A percentile compares a stretch with the other conserved stretches of the same genome.
These are phyloP conservation scores for Kryptolebias marmoratus DNA, from an alignment of 2,113 vertebrate species.

Conservation along the genomic window DNA sequence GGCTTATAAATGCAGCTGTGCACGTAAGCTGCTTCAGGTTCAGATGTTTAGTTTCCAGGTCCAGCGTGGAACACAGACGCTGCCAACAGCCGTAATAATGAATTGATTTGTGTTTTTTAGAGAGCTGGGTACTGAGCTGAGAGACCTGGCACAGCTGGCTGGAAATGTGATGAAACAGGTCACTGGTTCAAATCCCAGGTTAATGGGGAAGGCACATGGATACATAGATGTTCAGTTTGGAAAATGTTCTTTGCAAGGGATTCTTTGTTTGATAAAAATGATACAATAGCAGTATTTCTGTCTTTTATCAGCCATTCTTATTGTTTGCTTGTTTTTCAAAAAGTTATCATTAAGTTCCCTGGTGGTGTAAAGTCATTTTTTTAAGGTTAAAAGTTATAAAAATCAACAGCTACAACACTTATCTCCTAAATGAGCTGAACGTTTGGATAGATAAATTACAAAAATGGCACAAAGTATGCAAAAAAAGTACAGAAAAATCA, in stretches of 20 bases:
- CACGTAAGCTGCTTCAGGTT: constrained; percentile 53
- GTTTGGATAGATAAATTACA: too few relatives aligned
- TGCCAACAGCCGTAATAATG: constrained; percentile 53
- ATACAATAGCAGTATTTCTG: background rate
- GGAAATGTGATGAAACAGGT: constrained; percentile 57
- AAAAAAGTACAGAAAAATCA: too few relatives aligned
- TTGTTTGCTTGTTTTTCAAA: background rate
- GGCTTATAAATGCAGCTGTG: constrained; percentile 55
- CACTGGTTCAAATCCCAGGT: constrained; percentile 57
- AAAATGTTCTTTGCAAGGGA: constrained; percentile 11
- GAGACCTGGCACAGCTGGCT: constrained; percentile 44
- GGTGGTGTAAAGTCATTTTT: too few relatives aligned
- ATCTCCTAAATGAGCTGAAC: too few relatives aligned
- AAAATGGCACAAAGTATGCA: too few relatives aligned
- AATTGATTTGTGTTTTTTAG: constrained; percentile 48
- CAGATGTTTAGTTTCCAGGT: constrained; percentile 61
- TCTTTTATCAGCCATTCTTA: too few relatives aligned
- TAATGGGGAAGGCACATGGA: constrained; percentile 53
- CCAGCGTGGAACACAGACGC: constrained; percentile 15
- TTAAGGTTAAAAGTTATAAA: too few relatives aligned
- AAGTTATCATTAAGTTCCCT: background rate
- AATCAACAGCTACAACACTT: too few relatives aligned
- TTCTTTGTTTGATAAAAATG: background rate
- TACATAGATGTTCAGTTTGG: constrained; percentile 8
- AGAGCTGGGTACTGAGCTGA: constrained; percentile 36